A percentile compares a stretch with the other conserved stretches of the same genome.
phyloP scores from a whole-genome alignment of 2,113 vertebrate species.

The Hippoglossus stenolepis region DNA sequence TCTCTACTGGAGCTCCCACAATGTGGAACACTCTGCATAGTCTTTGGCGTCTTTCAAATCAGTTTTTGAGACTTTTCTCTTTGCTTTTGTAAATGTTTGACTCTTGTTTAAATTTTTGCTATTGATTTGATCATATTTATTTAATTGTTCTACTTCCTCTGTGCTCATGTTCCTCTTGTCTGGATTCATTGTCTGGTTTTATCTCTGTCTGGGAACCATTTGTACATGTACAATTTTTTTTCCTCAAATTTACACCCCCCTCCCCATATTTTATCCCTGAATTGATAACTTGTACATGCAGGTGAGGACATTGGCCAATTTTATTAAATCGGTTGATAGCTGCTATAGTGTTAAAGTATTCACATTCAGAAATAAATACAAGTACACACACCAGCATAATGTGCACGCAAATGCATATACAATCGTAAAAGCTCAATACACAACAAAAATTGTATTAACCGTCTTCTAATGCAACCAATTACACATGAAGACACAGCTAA shows the following conservation, averaged over 20 bases:
- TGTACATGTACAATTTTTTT: not conserved
- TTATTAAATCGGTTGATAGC: conserved; percentile 34
- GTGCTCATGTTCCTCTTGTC: too few relatives aligned
- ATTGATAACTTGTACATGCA: not conserved
- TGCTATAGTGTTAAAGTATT: conserved; percentile 35
- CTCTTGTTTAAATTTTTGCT: not conserved
- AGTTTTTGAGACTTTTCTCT: conserved; percentile 18
- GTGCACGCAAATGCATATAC: conserved; percentile 7
- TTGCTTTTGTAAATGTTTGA: not conserved
- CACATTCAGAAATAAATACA: conserved; percentile 23
- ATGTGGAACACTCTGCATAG: not conserved
- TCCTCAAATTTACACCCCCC: not conserved
- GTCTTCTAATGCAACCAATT: conserved; percentile 39
- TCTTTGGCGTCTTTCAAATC: not conserved
- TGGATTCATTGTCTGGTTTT: not conserved
- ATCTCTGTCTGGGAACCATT: not conserved
- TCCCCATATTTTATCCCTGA: too few relatives aligned
- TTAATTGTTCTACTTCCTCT: too few relatives aligned
- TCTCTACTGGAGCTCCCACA: not conserved
- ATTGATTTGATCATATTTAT: too few relatives aligned
- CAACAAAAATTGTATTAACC: conserved; percentile 4
- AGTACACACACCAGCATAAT: not conserved
- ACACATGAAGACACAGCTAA: conserved; percentile 9
- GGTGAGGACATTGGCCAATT: not conserved
- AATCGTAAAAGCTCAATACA: conserved; percentile 10